Base-by-base conservation (phyloP, 2,797 vertebrate species). In the Numenius phaeopus region DNA sequence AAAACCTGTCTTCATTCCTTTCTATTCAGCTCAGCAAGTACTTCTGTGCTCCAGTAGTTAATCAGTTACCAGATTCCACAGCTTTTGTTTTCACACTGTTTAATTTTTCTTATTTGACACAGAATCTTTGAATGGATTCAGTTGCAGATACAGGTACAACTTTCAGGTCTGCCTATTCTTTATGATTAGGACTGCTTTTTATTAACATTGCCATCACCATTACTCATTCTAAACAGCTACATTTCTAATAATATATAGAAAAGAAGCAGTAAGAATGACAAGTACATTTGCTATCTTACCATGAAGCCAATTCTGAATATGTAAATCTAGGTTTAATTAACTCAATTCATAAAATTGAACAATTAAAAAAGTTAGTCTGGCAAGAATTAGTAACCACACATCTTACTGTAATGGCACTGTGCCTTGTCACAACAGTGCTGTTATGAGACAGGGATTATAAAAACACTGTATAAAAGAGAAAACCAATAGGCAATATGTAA, bases 1-100 rank as follows among this genome's bases (percentile, higher is more conserved):
- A 98, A 98, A 98, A 98, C 98, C 98, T 98, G 98, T 97, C 98
- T 98, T 98, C 98, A 98, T 98, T 98, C 98, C 98, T 98, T 98
- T 98, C 98, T 98, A 50, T 98, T 98, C 98, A 97, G 92, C 97
- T 98, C 97, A 98, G 97, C 97, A 89, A 97, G 95, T 98, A 94
- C 94, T 97, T 97, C 95, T 97, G 96, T 96, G 92, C 94, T 97
- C 87, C 58, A 84, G 95, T 97, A 97, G 98, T 98, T 98, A 99
- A 99, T 98, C 98, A 98, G 98, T 98, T 98, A 98, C 98, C 91
- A 98, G 94, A 97, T 98, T 97, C 96, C 97, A 89, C 92, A 97
- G 97, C 92, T 97, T 98, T 98, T 98, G 96, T 97, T 98, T 98
- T 98, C 90, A 94, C 58, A 94, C 94, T 96, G 86, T 94, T 97